These are phyloP conservation scores for Macrosoma leucophasiata DNA, from an alignment of 2,888 invertebrate species.

Conservation along the genomic window DNA sequence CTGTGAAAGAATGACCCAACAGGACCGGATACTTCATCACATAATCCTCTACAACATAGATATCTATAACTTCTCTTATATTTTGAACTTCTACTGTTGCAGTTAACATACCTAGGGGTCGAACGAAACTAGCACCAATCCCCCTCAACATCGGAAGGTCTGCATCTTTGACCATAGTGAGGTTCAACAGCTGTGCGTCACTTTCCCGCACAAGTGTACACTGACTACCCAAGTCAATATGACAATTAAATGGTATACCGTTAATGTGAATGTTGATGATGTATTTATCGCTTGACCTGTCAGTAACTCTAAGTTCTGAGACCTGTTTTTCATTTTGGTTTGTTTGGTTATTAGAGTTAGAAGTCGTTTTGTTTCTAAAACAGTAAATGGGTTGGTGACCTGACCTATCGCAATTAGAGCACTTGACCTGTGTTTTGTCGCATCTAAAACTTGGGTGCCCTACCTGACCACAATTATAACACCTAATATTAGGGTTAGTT, in stretches of 20 bases:
- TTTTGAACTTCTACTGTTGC: conserved; percentile 19
- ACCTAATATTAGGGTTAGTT: conserved; percentile 2
- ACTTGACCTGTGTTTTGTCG: conserved; percentile 6
- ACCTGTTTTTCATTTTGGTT: conserved; percentile 2
- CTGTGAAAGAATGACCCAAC: conserved; percentile 27
- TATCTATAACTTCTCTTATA: conserved; percentile 14
- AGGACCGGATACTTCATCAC: conserved; percentile 21
- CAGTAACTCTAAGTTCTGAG: conserved; percentile 1
- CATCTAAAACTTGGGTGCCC: conserved; percentile 12
- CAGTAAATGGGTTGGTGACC: conserved; percentile 3
- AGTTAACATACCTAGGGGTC: conserved; percentile 16
- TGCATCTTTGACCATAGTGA: background rate
- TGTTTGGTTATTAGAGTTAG: background rate
- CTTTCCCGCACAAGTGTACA: conserved; percentile 10
- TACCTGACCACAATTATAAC: conserved; percentile 8
- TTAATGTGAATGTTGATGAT: conserved; percentile 12
- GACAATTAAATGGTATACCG: conserved; percentile 6
- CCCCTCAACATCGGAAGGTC: conserved; percentile 15
- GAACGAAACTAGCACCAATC: conserved; percentile 22
- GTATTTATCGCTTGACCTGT: conserved; percentile 9
- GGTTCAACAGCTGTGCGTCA: conserved; percentile 6
- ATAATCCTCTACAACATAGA: conserved; percentile 24
- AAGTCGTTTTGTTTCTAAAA: conserved; percentile 3
- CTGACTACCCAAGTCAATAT: conserved; percentile 16
- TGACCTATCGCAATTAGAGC: conserved; percentile 2